Evolutionary conservation across 2,888 invertebrate species (phyloP).

Genomic region (Caenorhabditis angaria): DNA sequence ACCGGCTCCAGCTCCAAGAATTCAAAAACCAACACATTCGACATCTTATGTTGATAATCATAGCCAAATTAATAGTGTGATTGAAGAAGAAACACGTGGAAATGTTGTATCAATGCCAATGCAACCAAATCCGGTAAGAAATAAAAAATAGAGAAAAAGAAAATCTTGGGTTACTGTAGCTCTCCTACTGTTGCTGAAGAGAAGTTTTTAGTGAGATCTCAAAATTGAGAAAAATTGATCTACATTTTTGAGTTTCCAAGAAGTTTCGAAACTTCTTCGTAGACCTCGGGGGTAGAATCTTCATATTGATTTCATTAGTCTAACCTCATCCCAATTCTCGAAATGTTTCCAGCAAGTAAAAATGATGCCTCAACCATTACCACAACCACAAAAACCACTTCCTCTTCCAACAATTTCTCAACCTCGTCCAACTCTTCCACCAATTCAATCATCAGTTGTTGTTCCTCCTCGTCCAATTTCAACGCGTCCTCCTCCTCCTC

Average conservation of each 20-base stretch:
- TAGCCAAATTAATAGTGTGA: slow-evolving; percentile 17
- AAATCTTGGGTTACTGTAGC: no score
- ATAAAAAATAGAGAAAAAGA: slow-evolving; percentile 5
- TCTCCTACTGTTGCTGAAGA: no score
- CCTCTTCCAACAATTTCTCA: no score
- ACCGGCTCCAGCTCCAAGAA: slow-evolving; percentile 10
- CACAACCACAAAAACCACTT: slow-evolving; percentile 10
- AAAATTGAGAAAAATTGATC: no score
- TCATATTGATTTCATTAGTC: no score
- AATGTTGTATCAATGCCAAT: slow-evolving; percentile 9
- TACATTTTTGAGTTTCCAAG: no score
- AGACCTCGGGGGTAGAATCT: no score
- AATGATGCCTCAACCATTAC: slow-evolving; percentile 2
- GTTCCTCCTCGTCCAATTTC: slow-evolving; percentile 30
- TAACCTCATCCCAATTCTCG: no score
- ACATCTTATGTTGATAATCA: slow-evolving; percentile 6
- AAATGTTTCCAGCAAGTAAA: background rate
- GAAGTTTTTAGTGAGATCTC: no score
- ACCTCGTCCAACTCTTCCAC: slow-evolving; percentile 12
- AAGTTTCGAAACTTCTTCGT: no score
- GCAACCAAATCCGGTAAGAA: slow-evolving; percentile 4
- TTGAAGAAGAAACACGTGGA: slow-evolving; percentile 19
- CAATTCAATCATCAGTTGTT: slow-evolving; percentile 26
- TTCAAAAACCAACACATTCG: slow-evolving; percentile 31
- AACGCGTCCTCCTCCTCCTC: slow-evolving; percentile 25